Percentiles rank a stretch among this genome's conserved stretches.
Conservation (phyloP, 2,888 invertebrate genomes). For the Epirrhoe alternata region DNA sequence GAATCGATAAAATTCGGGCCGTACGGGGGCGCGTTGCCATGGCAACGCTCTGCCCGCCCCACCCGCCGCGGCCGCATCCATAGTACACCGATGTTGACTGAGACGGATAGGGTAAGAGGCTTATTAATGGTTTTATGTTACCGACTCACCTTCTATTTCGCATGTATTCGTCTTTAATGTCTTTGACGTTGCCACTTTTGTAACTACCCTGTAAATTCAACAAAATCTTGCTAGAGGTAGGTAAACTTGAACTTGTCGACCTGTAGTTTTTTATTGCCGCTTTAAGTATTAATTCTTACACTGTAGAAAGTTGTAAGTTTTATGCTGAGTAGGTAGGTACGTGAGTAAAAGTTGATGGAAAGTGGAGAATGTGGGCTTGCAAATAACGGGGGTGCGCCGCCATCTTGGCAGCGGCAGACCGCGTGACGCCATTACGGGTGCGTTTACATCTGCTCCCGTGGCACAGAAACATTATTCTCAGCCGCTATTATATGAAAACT, state of each 20-base stretch:
- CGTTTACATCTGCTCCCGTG: slow-evolving; percentile 57
- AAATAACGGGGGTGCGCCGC: slow-evolving; percentile 70
- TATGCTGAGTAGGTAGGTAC: slow-evolving; percentile 47
- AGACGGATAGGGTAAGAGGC: slow-evolving; percentile 85
- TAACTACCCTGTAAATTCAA: not conserved
- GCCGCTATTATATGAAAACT: slow-evolving; percentile 36
- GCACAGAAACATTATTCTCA: slow-evolving; percentile 53
- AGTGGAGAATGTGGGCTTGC: slow-evolving; percentile 61
- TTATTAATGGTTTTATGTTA: slow-evolving; percentile 85
- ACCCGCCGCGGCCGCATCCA: slow-evolving; percentile 67
- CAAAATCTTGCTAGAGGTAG: slow-evolving; percentile 1
- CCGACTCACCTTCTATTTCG: slow-evolving; percentile 48
- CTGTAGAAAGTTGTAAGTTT: slow-evolving; percentile 38
- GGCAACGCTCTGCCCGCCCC: slow-evolving; percentile 68
- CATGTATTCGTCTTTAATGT: slow-evolving; percentile 25
- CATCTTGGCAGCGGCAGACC: slow-evolving; percentile 81
- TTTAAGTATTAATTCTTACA: not conserved
- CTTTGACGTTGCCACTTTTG: slow-evolving; percentile 8
- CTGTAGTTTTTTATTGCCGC: not conserved
- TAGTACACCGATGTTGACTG: slow-evolving; percentile 83
- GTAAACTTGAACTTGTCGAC: not conserved
- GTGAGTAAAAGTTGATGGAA: slow-evolving; percentile 51
- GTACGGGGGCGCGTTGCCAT: slow-evolving; percentile 79
- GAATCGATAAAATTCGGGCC: slow-evolving; percentile 85
- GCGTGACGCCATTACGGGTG: slow-evolving; percentile 80